A percentile compares a stretch with the other conserved stretches of the same genome.
These are phyloP conservation scores for Lutraria lutraria DNA, from an alignment of 2,888 invertebrate species.

Conservation along the genomic window DNA sequence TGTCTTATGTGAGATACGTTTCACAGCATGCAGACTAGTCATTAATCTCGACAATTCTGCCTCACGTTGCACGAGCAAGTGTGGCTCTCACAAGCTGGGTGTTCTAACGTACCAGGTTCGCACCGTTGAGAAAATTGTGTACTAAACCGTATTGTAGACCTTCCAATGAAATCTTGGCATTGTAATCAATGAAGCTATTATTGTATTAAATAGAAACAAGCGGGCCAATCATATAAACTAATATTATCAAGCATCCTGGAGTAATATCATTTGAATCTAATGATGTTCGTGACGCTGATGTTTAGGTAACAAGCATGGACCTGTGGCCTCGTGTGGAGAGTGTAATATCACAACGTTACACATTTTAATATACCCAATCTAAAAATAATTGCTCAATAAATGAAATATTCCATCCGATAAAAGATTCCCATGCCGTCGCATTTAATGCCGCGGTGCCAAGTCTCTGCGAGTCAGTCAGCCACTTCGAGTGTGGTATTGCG, in stretches of 20 bases:
- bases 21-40: not conserved
- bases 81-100: constrained; percentile 8
- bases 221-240: constrained; percentile 14
- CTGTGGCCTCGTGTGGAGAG: not conserved
- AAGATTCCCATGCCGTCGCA: not conserved
- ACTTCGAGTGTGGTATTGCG: not conserved
- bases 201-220: constrained; percentile 11
- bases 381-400: constrained; percentile 5
- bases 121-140: not conserved
- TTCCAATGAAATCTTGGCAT: not conserved
- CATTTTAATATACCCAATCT: not conserved
- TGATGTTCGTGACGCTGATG: not conserved
- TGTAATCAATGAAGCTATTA: constrained; percentile 15
- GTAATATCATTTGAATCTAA: not conserved
- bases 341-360: not conserved
- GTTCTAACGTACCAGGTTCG: not conserved
- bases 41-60: not conserved
- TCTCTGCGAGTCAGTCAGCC: not conserved
- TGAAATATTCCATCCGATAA: constrained; percentile 1
- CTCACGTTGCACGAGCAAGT: not conserved
- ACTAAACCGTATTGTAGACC: not conserved
- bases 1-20: constrained; percentile 1
- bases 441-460: not conserved
- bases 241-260: not conserved
- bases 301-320: not conserved